Percentiles rank a stretch among this genome's conserved stretches.
Evolutionary conservation across 1,140 invertebrate genomes (phyloP).

Genomic region (Halotydeus destructor): DNA sequence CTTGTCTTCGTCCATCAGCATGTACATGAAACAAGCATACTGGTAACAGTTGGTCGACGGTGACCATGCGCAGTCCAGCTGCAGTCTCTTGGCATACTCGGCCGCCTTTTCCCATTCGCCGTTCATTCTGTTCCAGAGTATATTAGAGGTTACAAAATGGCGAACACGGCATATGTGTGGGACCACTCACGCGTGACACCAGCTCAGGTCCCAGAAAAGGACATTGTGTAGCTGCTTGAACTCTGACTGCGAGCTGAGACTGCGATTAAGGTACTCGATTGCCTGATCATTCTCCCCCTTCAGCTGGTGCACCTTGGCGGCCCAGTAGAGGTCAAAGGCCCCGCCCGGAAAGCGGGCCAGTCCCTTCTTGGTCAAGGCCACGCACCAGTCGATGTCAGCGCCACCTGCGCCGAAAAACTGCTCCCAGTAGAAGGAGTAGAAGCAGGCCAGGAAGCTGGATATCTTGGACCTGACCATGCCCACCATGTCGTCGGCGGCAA

Average conservation of each 20-base stretch:
- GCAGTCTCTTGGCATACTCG: constrained; percentile 43
- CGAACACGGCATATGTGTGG: not conserved
- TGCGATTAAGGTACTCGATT: constrained; percentile 53
- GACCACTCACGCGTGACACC: constrained; percentile 47
- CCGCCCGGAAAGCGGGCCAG: constrained; percentile 33
- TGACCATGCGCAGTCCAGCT: constrained; percentile 68
- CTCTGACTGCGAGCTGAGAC: constrained; percentile 56
- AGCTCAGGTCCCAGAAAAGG: constrained; percentile 85
- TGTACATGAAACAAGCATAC: constrained; percentile 54
- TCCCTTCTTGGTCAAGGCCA: constrained; percentile 36
- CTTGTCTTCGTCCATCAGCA: constrained; percentile 21
- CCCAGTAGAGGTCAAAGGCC: constrained; percentile 61
- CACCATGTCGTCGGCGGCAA: no score
- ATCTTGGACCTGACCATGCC: no score
- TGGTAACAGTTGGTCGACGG: constrained; percentile 72
- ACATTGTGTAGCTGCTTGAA: constrained; percentile 88
- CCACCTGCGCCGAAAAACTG: constrained; percentile 54
- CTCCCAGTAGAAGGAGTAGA: constrained; percentile 59
- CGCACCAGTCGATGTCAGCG: constrained; percentile 50
- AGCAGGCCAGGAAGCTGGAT: constrained; percentile 39
- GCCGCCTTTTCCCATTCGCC: constrained; percentile 44
- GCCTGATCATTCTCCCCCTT: constrained; percentile 29
- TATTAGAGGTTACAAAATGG: not conserved
- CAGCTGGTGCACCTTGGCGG: constrained; percentile 2
- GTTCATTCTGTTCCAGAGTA: not conserved